A percentile compares a stretch with the other conserved stretches of the same genome.
These are phyloP conservation scores for Gonioctena quinquepunctata DNA, from an alignment of 1,140 invertebrate genomes.

Conservation along the genomic window DNA sequence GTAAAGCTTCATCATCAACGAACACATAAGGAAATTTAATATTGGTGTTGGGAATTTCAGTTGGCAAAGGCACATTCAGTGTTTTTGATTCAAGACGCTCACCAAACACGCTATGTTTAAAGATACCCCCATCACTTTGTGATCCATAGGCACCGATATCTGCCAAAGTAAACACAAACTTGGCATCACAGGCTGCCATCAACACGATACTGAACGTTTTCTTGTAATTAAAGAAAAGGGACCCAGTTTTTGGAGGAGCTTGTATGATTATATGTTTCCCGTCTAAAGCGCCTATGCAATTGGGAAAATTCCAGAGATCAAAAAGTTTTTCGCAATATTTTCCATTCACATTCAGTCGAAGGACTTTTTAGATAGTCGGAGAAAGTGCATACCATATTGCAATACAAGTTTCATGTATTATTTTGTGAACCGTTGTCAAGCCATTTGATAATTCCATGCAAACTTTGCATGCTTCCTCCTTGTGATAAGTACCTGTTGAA, in stretches of 20 bases:
- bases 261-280: conserved; percentile 34
- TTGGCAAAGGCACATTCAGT: conserved; percentile 9
- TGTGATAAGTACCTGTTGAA: conserved; percentile 16
- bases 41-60: conserved; percentile 13
- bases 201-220: conserved; percentile 54
- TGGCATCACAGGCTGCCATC: conserved; percentile 52
- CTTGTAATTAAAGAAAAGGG: conserved; percentile 54
- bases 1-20: conserved; percentile 35
- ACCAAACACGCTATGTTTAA: conserved; percentile 20
- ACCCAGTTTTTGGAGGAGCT: conserved; percentile 19
- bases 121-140: conserved; percentile 45
- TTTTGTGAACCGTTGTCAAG: conserved; percentile 19
- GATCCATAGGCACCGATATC: conserved; percentile 53
- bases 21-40: conserved; percentile 23
- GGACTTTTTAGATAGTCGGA: conserved; percentile 4
- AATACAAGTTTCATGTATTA: conserved; percentile 38
- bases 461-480: conserved; percentile 16
- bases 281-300: no score
- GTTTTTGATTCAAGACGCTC: neutral
- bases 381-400: conserved; percentile 41
- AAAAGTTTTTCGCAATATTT: neutral
- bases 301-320: no score
- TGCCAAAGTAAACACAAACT: conserved; percentile 52
- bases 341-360: conserved; percentile 21
- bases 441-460: conserved; percentile 20